Percentiles rank a stretch among this genome's conserved stretches.
Evolutionary conservation across 2,113 vertebrate genomes (phyloP).

Genomic region (Thunnus thynnus): DNA sequence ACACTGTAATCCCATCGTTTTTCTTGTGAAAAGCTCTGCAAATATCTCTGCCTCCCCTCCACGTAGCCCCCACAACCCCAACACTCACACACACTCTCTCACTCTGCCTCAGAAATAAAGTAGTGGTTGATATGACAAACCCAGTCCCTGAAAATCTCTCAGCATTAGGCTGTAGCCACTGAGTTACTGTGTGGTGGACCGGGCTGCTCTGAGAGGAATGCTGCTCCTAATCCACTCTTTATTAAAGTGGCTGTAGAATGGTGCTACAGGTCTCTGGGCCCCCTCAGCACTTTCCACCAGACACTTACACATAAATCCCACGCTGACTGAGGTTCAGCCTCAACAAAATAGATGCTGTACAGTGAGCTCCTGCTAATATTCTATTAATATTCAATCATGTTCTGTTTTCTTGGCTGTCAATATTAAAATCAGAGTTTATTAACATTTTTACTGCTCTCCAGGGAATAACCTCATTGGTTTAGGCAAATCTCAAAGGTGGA

Average conservation of each 20-base stretch:
- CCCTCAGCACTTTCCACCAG: slow-evolving; percentile 63
- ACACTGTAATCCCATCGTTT: slow-evolving; percentile 59
- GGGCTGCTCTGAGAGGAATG: slow-evolving; percentile 68
- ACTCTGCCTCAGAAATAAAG: slow-evolving; percentile 61
- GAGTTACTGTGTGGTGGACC: slow-evolving; percentile 74
- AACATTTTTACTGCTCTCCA: background rate
- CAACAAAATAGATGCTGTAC: slow-evolving; percentile 48
- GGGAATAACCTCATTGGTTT: slow-evolving; percentile 1
- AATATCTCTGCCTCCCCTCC: slow-evolving; percentile 42
- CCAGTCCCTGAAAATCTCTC: slow-evolving; percentile 75
- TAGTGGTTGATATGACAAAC: slow-evolving; percentile 74
- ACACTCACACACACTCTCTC: slow-evolving; percentile 28
- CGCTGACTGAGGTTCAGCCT: slow-evolving; percentile 56
- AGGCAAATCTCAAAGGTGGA: slow-evolving; percentile 9
- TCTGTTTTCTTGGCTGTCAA: slow-evolving; percentile 32
- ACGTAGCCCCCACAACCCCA: slow-evolving; percentile 13
- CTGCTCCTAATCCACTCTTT: slow-evolving; percentile 80
- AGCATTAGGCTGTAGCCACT: slow-evolving; percentile 74
- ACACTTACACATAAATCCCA: slow-evolving; percentile 63
- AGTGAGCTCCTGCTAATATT: slow-evolving; percentile 54
- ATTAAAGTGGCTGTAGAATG: slow-evolving; percentile 77
- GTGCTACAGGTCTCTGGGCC: slow-evolving; percentile 68
- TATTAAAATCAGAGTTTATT: slow-evolving; percentile 24
- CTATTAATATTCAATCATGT: slow-evolving; percentile 26
- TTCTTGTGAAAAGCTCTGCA: slow-evolving; percentile 63